Base-by-base conservation (phyloP, 2,888 invertebrate species). In the Oscheius sp. region DNA sequence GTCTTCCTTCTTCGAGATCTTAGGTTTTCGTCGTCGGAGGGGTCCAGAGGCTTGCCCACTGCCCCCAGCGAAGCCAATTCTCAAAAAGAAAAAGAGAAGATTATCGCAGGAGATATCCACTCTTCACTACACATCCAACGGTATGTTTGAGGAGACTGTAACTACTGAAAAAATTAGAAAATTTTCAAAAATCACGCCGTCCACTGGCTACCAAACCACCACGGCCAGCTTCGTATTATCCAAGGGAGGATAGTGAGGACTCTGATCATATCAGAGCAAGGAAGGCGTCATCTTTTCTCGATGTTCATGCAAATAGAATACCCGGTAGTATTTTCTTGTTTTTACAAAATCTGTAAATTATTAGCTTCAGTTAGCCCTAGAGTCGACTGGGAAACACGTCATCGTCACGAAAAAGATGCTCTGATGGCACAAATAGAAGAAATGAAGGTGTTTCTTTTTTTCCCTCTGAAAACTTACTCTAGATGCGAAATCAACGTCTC, bases 1-100 rank as follows among this genome's bases (percentile, higher is more conserved):
- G 20, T 78, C 80, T 12, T 84, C 83, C 12, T 79, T 84, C 59
- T 71, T 84, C 17, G 84, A 84, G 62, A 71, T 84, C 24, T 74
- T 80, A 26, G 78, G 76, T 17, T 65, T 80, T 20, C 76, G 76
- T 32, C 64, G 74, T 32, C 20, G 62, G 33, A 38, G 44, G 8
- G 54, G 54, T 17, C 33, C 36, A 4, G 45, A 54, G n/a, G 26
- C 44, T 4, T 45, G 28, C 26, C 67, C 49, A 3, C 33, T 59
- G 6, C 67, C 57, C 12, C 67, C 57, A 28, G 45, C 59, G 2
- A 67, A 67, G 20, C 49, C 67, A 4, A 44, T 50, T 20, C 26
- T 57, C n/a, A 67, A 67, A 33, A 67, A 67, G 26, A 54, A 47
- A 57, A 67, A 57, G 59, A 28, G 38, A 38, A 22, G 66, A 9